Evolutionary conservation across 2,888 invertebrate species (phyloP).

Genomic region (Belgica antarctica): DNA sequence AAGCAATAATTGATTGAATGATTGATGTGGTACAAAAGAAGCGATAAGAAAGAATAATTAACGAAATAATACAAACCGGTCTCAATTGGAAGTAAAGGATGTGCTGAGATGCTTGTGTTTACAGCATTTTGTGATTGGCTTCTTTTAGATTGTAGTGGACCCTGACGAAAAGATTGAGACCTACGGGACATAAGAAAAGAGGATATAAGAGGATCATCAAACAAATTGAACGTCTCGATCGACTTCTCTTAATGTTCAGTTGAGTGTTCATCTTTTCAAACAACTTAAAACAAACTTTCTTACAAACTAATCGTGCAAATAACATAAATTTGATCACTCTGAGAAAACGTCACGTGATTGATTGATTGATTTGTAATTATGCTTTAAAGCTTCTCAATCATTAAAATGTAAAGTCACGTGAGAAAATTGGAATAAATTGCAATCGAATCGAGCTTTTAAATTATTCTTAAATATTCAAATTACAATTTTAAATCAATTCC

Average conservation of each 20-base stretch:
- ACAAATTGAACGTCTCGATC: constrained; percentile 18
- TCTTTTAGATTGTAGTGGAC: constrained; percentile 57
- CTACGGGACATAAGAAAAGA: constrained; percentile 57
- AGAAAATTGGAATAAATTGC: too few species aligned
- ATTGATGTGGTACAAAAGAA: too few species aligned
- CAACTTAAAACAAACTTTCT: constrained; percentile 10
- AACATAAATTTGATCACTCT: constrained; percentile 21
- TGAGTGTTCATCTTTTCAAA: not conserved
- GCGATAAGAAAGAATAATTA: constrained; percentile 47
- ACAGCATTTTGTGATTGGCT: constrained; percentile 64
- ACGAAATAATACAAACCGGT: constrained; percentile 60
- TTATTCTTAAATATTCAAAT: too few species aligned
- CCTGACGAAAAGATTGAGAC: constrained; percentile 91
- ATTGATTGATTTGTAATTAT: too few species aligned
- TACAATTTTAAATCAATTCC: too few species aligned
- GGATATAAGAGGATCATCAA: constrained; percentile 41
- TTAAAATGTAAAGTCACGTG: too few species aligned
- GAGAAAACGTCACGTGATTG: too few species aligned
- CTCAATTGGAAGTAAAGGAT: constrained; percentile 89
- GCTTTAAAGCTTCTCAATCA: too few species aligned
- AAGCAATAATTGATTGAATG: constrained; percentile 46
- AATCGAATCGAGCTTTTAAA: too few species aligned
- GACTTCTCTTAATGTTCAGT: constrained; percentile 24
- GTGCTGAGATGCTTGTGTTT: constrained; percentile 88
- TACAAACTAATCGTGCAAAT: constrained; percentile 17